Evolutionary conservation across 2,888 invertebrate genomes (phyloP).

Genomic region (Eupeodes luniger): DNA sequence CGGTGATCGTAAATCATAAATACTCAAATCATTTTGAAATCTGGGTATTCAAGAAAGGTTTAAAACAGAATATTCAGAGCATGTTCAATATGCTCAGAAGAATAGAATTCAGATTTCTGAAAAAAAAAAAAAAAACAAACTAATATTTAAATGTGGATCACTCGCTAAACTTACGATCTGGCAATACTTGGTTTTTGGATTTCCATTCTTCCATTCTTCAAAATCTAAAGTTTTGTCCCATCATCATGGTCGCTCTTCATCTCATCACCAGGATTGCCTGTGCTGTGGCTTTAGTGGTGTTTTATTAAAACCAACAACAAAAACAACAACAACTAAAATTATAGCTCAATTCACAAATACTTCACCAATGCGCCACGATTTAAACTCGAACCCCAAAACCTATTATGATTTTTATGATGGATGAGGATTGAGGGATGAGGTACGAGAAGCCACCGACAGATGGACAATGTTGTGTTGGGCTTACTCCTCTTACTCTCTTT

Average conservation of each 20-base stretch:
- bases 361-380: slow-evolving; percentile 16
- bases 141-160: slow-evolving; percentile 28
- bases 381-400: slow-evolving; percentile 17
- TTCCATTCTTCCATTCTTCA: slow-evolving; percentile 37
- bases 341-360: slow-evolving; percentile 37
- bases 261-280: neutral
- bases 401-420: slow-evolving; percentile 65
- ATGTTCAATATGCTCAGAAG: too few species aligned
- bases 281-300: slow-evolving; percentile 24
- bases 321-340: neutral
- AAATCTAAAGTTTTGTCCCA: slow-evolving; percentile 42
- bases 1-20: too few species aligned
- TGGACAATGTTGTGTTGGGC: slow-evolving; percentile 44
- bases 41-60: too few species aligned
- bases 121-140: too few species aligned
- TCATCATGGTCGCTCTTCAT: slow-evolving; percentile 13
- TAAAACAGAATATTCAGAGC: too few species aligned
- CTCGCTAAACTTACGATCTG: slow-evolving; percentile 53
- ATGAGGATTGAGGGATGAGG: slow-evolving; percentile 24
- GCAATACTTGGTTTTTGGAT: slow-evolving; percentile 47
- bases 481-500: slow-evolving; percentile 28
- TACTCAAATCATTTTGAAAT: too few species aligned
- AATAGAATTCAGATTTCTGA: too few species aligned
- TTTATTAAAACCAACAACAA: slow-evolving; percentile 23
- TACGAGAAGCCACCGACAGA: slow-evolving; percentile 49